Evolutionary conservation across 2,888 invertebrate species (phyloP).

Genomic region (Cataglyphis rosenhaueri): DNA sequence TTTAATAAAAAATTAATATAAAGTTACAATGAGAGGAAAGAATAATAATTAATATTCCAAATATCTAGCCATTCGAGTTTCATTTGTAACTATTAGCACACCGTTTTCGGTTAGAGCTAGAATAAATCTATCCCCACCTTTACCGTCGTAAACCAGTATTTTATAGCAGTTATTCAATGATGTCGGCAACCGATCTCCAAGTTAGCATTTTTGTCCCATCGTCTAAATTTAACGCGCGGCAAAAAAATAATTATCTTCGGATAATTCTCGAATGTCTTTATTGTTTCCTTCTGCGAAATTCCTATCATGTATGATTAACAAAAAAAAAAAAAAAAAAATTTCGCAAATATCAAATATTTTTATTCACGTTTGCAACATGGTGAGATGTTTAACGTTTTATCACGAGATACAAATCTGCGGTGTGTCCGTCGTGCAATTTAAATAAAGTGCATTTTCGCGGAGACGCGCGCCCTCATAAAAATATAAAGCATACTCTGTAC

Average conservation of each 20-base stretch:
- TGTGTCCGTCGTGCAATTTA: conserved; percentile 39
- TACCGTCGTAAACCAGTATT: conserved; percentile 7
- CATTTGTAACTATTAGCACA: neutral
- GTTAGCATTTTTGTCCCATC: conserved; percentile 1
- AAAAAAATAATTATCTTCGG: conserved; percentile 17
- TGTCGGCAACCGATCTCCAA: neutral
- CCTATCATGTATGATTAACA: neutral
- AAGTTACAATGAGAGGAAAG: conserved; percentile 10
- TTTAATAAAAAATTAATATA: conserved; percentile 5
- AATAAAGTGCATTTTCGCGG: conserved; percentile 53
- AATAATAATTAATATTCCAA: neutral
- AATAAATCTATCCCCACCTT: neutral
- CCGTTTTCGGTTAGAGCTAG: neutral
- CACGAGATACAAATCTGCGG: conserved; percentile 6
- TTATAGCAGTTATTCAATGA: neutral
- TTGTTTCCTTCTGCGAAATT: conserved; percentile 21
- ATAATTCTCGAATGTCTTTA: conserved; percentile 9
- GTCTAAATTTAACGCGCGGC: neutral
- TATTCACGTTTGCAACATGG: neutral
- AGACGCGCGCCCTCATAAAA: conserved; percentile 46
- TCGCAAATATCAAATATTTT: conserved; percentile 4
- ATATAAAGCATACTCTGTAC: conserved; percentile 55
- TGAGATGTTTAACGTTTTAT: neutral
- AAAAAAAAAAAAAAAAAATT: neutral
- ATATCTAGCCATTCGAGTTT: neutral